These are phyloP conservation scores for Callipepla squamata DNA, from an alignment of 2,113 vertebrate species.

Conservation along the genomic window DNA sequence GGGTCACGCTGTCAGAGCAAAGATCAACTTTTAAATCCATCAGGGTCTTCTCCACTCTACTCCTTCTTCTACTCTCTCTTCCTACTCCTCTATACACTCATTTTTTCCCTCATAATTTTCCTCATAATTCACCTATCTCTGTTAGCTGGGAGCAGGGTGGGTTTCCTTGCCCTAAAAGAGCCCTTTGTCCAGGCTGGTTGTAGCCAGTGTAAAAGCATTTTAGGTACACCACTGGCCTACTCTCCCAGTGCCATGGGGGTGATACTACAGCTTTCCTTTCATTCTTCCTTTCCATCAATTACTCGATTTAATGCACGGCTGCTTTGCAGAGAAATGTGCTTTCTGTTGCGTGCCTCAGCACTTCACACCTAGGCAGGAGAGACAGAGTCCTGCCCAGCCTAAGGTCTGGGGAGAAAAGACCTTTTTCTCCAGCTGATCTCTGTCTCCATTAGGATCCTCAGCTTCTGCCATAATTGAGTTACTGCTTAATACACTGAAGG, in stretches of 20 bases:
- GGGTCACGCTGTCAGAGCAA: background rate
- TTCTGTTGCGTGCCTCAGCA: background rate
- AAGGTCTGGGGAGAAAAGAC: background rate
- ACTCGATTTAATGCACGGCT: background rate
- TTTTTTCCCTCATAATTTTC: background rate
- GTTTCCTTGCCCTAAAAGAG: background rate
- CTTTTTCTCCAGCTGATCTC: background rate
- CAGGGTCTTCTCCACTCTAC: background rate
- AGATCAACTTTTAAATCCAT: slow-evolving; percentile 13
- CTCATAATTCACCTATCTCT: rapidly evolving
- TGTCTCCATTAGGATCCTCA: background rate
- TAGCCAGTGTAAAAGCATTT: background rate
- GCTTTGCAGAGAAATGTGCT: background rate
- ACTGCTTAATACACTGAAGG: background rate
- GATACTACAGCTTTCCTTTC: background rate
- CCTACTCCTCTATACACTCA: background rate
- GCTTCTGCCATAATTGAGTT: background rate
- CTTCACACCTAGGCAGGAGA: background rate
- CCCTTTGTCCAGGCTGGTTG: background rate
- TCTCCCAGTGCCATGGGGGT: background rate
- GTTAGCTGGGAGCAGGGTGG: background rate
- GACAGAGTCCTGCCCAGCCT: background rate
- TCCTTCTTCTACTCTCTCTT: background rate
- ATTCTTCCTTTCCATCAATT: background rate
- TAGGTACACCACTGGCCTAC: background rate